Base-by-base conservation (phyloP, 2,888 invertebrate genomes). In the Uloborus plumipes region DNA sequence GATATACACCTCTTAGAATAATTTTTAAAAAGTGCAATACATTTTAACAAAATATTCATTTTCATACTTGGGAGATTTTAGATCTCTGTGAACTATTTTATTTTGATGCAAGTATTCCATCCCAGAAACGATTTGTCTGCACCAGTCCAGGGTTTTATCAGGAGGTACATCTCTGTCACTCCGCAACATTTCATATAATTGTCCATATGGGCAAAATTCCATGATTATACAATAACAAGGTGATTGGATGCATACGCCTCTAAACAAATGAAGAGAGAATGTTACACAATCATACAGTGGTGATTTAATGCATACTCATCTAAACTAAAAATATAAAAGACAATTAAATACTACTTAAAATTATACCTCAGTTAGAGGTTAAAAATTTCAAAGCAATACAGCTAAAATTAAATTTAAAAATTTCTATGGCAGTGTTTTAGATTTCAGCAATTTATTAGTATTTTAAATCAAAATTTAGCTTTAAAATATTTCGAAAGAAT, bases 131-230 rank as follows among this genome's bases (percentile, higher is more conserved):
- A 99, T 97, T 90, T 98, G 97, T 88, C 94, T 95, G 61, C 96
- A 93, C 98, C 99, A 99, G 85, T 94, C 93, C 53, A 97, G 93
- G 77, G 98, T 92, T 88, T 95, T 93, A 69, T 92, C 91, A n/a
- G 97, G 96, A 69, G 95, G 93, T 87, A 98, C 94, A 86, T 93
- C 92, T 87, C 94, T 93, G 50, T 95, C 95, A 86, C 94, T 94
- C 87, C 93, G 92, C 71, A 99, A 91, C 87, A 97, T 93, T 89
- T 97, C 95, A 89, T 95, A 98, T 55, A 99, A 91, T 39, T 98
- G 95, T 2, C 99, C 99, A 87, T 95, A 94, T 2, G 97, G 95
- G 89, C 99, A 99, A 90, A 93, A 99, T 89, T 99, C 99, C 99
- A 99, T 99, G 78, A 99, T 93, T 86, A 99, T 95, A 89, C 97